Evolutionary conservation across 1,140 invertebrate genomes (phyloP), one percentile per base, ranked within the genome.

Genomic region (Sminthurinus signatus): DNA sequence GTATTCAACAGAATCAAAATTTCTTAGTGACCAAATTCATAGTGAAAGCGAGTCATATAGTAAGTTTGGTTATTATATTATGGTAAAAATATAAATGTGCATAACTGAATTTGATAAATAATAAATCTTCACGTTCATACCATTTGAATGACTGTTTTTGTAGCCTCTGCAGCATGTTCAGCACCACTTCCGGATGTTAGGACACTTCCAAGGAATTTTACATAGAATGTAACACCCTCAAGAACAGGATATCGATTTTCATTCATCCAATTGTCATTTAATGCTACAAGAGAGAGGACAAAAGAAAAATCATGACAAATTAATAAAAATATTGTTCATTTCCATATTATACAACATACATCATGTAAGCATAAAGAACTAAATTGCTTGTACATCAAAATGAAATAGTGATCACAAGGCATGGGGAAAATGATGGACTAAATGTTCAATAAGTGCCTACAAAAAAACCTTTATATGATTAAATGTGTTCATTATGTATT

Each of bases 131-230:
- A n/a, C n/a, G n/a, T n/a, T 46, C 68, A 75, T 70, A 78, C 83
- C 80, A 85, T 84, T 65, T 81, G 79, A 67, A 87, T 82, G 71
- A 88, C 83, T 36, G 80, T 83, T 75, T 86, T 86, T 48, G 88
- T 84, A 42, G 86, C 85, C 65, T 86, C 82, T 5, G 85, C 80
- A 27, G 81, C 78, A 65, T 82, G 81, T 70, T 85, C 81, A 56
- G 80, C 82, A 43, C 78, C 80, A 12, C 82, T 78, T 64, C 84
- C 81, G 68, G 87, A 84, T 28, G 87, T 84, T 23, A 85, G 75
- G 27, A 83, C 86, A 65, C 81, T 84, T 19, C 86, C 87, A 54
- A 89, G 77, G 76, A 87, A 88, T 78, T 88, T 88, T 60, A 87
- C 78, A 75, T 82, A 81, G 75, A 86, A 87, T 32, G 83, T 83